Evolutionary conservation across 2,888 invertebrate species (phyloP).

Genomic region (Theretra japonica): DNA sequence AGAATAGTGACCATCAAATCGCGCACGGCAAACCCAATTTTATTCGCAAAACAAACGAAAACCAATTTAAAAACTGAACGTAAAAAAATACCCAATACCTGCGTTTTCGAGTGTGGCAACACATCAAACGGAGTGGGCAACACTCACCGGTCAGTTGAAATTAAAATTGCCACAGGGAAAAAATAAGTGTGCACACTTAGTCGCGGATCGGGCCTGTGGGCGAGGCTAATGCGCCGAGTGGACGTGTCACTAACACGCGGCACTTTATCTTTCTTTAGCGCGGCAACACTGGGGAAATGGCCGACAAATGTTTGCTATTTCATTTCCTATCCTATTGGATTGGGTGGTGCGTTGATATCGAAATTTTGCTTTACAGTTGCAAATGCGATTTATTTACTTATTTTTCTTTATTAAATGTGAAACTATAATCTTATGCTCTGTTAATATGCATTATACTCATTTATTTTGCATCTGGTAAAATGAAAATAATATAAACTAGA

Average conservation of each 20-base stretch:
- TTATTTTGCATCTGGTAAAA: too few relatives aligned
- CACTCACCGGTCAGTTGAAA: conserved; percentile 76
- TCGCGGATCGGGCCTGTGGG: conserved; percentile 63
- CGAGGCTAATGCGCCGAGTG: conserved; percentile 80
- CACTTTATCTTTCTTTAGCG: conserved; percentile 80
- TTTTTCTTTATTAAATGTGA: not conserved
- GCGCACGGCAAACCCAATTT: conserved; percentile 9
- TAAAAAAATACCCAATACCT: conserved; percentile 37
- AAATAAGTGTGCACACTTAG: conserved; percentile 81
- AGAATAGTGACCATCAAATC: conserved; percentile 17
- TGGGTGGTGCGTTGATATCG: not conserved
- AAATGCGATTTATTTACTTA: not conserved
- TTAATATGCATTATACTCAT: too few relatives aligned
- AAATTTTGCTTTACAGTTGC: not conserved
- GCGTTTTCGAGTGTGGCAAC: conserved; percentile 62
- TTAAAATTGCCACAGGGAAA: conserved; percentile 80
- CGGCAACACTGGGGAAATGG: conserved; percentile 74
- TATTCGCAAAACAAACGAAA: conserved; percentile 23
- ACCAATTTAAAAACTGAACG: conserved; percentile 13
- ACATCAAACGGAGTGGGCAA: conserved; percentile 71
- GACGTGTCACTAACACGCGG: conserved; percentile 75
- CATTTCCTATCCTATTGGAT: conserved; percentile 54
- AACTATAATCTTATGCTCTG: too few relatives aligned
- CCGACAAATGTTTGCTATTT: conserved; percentile 76
- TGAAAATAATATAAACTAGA: too few relatives aligned